These are phyloP conservation scores for Blera fallax DNA, from an alignment of 2,888 invertebrate species.

Conservation along the genomic window DNA sequence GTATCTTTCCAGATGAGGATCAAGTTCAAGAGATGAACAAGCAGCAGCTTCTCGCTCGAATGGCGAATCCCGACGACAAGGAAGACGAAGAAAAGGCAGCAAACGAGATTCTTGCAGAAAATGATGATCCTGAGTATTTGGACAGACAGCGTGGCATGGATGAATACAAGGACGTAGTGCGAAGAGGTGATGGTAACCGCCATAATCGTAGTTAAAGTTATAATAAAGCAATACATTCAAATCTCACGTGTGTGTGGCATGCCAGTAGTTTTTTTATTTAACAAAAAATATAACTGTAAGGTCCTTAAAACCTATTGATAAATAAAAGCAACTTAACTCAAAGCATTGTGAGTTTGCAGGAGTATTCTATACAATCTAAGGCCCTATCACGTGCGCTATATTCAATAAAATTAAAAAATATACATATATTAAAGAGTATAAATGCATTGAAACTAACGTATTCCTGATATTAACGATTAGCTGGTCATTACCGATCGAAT, in stretches of 20 bases:
- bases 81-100: constrained; percentile 83
- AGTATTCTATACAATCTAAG: constrained; percentile 16
- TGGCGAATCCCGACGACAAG: constrained; percentile 84
- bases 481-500: constrained; percentile 78
- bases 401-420: neutral
- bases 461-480: constrained; percentile 13
- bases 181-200: constrained; percentile 94
- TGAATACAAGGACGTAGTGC: constrained; percentile 93
- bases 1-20: constrained; percentile 85
- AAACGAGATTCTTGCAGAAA: constrained; percentile 85
- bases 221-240: neutral
- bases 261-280: constrained; percentile 20
- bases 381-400: neutral
- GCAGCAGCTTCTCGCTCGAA: constrained; percentile 78
- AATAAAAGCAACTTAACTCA: constrained; percentile 35
- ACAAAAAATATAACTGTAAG: constrained; percentile 17
- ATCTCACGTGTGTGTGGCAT: neutral
- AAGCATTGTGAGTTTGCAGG: neutral
- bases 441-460: constrained; percentile 23
- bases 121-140: constrained; percentile 88
- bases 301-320: constrained; percentile 22
- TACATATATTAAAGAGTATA: constrained; percentile 5
- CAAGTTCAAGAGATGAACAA: constrained; percentile 79
- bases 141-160: constrained; percentile 88
- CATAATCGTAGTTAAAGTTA: constrained; percentile 87